Base-by-base conservation (phyloP, 2,797 vertebrate genomes). In the Peromyscus eremicus region DNA sequence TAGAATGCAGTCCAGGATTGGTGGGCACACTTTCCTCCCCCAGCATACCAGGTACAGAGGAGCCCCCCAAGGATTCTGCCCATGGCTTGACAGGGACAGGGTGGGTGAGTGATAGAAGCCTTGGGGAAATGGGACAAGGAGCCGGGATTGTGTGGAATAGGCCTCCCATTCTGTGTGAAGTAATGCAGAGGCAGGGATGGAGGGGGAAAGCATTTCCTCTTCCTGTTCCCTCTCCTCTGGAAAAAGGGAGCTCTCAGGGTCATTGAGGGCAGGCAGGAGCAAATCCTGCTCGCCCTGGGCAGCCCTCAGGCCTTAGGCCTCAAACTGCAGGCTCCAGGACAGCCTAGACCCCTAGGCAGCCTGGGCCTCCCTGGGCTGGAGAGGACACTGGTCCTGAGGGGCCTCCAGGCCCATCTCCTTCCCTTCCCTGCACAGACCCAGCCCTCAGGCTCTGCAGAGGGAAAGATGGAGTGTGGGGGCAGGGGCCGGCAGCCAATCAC, bases 401-500 rank as follows among this genome's bases (percentile, higher is more conserved):
- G 68, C 92, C 66, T 73, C n/a, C 49, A 49, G 77, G 37, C 79
- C 62, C 87, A 37, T 37, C 37, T 89, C 68, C 70, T 64, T 81
- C 29, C 49, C 52, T 76, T 76, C 73, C 94, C 66, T 46, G 43
- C 37, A 73, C 77, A 85, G 80, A 60, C 77, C 64, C 81, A 88
- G 43, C 37, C 71, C 37, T 40, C 52, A 92, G 76, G 83, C 66
- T 95, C 62, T 92, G 80, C 88, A 89, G 75, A 94, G 82, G 49
- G 46, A 82, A 43, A 79, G 75, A 70, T 49, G 80, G 52, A 34
- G 76, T 71, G 71, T 83, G 92, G 79, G 92, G 77, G 37, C 70
- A 73, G 73, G 49, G 70, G n/a, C 49, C 40, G 34, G 71, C 87
- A 95, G 89, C 97, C 96, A 98, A 84, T 97, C 92, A 83, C 89